These are phyloP conservation scores for Alauda arvensis DNA, from an alignment of 2,797 vertebrate genomes.

Conservation along the genomic window DNA sequence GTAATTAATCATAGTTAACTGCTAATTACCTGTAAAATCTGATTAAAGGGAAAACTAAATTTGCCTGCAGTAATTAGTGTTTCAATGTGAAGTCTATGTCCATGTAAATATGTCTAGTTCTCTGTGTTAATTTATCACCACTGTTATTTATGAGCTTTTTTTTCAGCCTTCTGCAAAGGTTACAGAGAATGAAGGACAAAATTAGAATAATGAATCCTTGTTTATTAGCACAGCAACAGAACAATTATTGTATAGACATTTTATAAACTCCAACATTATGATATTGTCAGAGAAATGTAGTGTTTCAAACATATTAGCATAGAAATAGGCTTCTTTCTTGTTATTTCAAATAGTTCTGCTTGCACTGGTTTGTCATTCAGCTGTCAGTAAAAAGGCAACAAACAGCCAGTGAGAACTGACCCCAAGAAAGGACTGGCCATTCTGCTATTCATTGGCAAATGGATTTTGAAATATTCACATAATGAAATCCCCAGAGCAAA, in stretches of 20 bases:
- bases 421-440: conserved; percentile 1
- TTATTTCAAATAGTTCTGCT: conserved; percentile 22
- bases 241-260: conserved; percentile 40
- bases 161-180: conserved; percentile 29
- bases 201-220: conserved; percentile 50
- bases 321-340: conserved; percentile 28
- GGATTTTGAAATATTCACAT: conserved; percentile 38
- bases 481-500: conserved; percentile 31
- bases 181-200: conserved; percentile 52
- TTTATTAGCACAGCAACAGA: conserved; percentile 9
- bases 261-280: background rate
- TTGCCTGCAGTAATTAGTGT: conserved; percentile 64
- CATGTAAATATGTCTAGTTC: conserved; percentile 62
- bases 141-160: conserved; percentile 37
- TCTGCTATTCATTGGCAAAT: conserved; percentile 15
- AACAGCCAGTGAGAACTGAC: conserved; percentile 13
- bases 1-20: conserved; percentile 71
- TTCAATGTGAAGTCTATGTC: conserved; percentile 55
- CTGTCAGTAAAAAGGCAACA: conserved; percentile 35
- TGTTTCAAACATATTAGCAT: conserved; percentile 37
- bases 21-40: conserved; percentile 75
- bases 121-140: conserved; percentile 26
- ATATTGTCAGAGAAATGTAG: background rate
- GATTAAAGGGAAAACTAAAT: conserved; percentile 74
- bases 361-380: conserved; percentile 23